Evolutionary conservation across 2,113 vertebrate genomes (phyloP).

Genomic region (Lepus europaeus): DNA sequence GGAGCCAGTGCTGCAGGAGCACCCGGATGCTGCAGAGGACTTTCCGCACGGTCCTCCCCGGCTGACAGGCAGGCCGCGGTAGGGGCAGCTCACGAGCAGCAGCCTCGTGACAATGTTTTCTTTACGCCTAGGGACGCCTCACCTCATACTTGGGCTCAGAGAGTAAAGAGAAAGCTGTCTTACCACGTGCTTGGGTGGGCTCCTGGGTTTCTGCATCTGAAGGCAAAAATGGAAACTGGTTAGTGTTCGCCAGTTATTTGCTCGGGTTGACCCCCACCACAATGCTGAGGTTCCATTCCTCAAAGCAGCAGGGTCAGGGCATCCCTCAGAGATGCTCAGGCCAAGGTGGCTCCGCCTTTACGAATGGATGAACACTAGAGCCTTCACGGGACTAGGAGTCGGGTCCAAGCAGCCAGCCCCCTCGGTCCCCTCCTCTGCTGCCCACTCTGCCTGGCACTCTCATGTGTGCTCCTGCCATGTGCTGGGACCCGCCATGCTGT

Average conservation of each 20-base stretch:
- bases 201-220: slow-evolving; percentile 56
- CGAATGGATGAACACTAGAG: too few relatives aligned
- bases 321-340: too few relatives aligned
- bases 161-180: slow-evolving; percentile 56
- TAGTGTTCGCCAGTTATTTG: not conserved
- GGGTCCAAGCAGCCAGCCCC: too few relatives aligned
- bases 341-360: too few relatives aligned
- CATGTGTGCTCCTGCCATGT: too few relatives aligned
- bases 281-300: too few relatives aligned
- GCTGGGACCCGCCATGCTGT: too few relatives aligned
- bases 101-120: not conserved
- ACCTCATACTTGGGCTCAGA: not conserved
- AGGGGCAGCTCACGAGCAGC: not conserved
- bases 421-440: too few relatives aligned
- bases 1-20: not conserved
- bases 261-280: too few relatives aligned
- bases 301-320: too few relatives aligned
- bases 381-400: too few relatives aligned
- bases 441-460: too few relatives aligned
- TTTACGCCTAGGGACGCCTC: not conserved
- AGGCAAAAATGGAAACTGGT: slow-evolving; percentile 47
- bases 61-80: not conserved
- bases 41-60: not conserved
- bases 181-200: slow-evolving; percentile 71
- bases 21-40: not conserved